A percentile compares a stretch with the other conserved stretches of the same genome.
Conservation (phyloP, 2,797 vertebrate genomes). For the Sebastes nivosus region DNA sequence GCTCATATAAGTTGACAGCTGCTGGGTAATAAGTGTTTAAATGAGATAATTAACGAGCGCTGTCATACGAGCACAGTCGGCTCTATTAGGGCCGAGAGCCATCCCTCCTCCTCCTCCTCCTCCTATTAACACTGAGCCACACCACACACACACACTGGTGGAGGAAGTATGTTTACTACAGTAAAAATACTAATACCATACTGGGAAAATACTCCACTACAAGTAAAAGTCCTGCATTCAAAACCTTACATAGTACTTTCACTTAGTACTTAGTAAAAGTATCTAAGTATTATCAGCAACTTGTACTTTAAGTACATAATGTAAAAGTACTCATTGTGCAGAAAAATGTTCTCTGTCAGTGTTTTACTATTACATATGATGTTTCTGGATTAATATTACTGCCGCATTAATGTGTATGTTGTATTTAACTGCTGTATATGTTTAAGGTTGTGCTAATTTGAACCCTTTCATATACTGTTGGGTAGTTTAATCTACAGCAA, state of each 20-base stretch:
- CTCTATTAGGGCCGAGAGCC: slow-evolving; percentile 67
- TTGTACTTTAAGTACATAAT: not conserved
- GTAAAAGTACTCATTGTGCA: not conserved
- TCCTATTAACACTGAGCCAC: not conserved
- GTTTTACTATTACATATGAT: not conserved
- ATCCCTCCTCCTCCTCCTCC: not conserved
- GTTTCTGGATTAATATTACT: not conserved
- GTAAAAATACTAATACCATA: not conserved
- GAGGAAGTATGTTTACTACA: not conserved
- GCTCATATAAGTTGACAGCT: slow-evolving; percentile 71
- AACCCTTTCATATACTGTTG: not conserved
- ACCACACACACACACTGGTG: not conserved
- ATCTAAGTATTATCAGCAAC: not conserved
- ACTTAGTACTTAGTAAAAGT: not conserved
- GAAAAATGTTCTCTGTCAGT: not conserved
- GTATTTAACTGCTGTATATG: not conserved
- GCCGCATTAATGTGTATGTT: not conserved
- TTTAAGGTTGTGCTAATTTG: too few species aligned
- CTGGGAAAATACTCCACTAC: not conserved
- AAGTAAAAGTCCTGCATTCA: not conserved
- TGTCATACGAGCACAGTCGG: slow-evolving; percentile 72
- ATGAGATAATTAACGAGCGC: slow-evolving; percentile 83
- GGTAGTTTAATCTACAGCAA: not conserved
- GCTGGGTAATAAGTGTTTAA: slow-evolving; percentile 83
- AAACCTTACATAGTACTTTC: not conserved